Percentiles rank a stretch among this genome's conserved stretches.
Conservation (phyloP, 2,797 vertebrate species). For the Nannoperca australis region DNA sequence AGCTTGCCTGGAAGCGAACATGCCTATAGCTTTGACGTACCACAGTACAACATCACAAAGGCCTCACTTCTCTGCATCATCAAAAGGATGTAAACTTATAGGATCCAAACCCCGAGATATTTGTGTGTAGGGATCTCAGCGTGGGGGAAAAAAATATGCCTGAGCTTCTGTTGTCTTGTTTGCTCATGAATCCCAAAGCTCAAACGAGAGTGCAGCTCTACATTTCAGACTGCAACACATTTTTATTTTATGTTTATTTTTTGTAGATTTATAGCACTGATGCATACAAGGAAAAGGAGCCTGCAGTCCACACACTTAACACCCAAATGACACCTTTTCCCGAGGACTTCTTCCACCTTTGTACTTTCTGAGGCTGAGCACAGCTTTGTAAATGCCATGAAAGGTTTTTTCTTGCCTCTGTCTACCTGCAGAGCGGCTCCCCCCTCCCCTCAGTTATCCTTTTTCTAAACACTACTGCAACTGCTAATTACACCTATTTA, state of each 20-base stretch:
- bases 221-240: conserved; percentile 15
- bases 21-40: conserved; percentile 27
- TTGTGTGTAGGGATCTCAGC: conserved; percentile 43
- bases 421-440: conserved; percentile 17
- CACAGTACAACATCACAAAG: conserved; percentile 37
- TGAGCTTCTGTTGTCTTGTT: conserved; percentile 53
- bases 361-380: conserved; percentile 48
- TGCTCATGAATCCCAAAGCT: conserved; percentile 66
- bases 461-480: conserved; percentile 9
- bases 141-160: conserved; percentile 25
- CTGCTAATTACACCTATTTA: conserved; percentile 45
- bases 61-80: conserved; percentile 37
- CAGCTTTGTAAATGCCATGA: conserved; percentile 53
- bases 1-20: conserved; percentile 31
- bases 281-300: conserved; percentile 17
- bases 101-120: conserved; percentile 40
- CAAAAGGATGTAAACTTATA: conserved; percentile 42
- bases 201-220: conserved; percentile 10
- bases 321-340: conserved; percentile 48
- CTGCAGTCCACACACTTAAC: conserved; percentile 19
- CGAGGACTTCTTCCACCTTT: conserved; percentile 48
- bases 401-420: conserved; percentile 27
- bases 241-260: conserved; percentile 4
- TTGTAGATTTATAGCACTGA: conserved; percentile 23
- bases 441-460: background rate